These are phyloP conservation scores for Muschampia plurimacula DNA, from an alignment of 2,888 invertebrate genomes.

Conservation along the genomic window DNA sequence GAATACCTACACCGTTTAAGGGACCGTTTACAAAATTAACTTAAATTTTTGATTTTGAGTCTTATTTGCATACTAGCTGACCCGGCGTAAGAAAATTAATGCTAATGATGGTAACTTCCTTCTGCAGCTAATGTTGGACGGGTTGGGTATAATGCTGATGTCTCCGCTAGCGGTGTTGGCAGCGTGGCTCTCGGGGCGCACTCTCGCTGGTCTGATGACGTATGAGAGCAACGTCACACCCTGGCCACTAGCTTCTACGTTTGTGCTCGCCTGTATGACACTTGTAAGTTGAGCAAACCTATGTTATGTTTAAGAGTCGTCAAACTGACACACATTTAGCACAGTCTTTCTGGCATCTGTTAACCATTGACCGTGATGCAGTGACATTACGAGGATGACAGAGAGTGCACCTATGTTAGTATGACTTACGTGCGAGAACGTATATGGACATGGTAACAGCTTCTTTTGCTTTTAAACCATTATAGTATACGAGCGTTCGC, in stretches of 20 bases:
- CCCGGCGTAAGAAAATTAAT: background rate
- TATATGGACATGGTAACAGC: too few relatives aligned
- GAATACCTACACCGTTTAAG: too few relatives aligned
- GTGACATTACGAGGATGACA: background rate
- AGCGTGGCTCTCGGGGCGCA: constrained; percentile 76
- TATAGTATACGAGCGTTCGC: too few relatives aligned
- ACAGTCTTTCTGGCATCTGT: background rate
- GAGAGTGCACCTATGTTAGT: too few relatives aligned
- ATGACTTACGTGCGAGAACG: too few relatives aligned
- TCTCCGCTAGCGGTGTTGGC: constrained; percentile 77
- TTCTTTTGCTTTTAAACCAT: too few relatives aligned
- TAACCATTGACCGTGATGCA: background rate
- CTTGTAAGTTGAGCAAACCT: constrained; percentile 60
- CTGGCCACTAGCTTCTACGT: constrained; percentile 79
- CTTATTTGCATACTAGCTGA: too few relatives aligned
- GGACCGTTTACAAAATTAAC: too few relatives aligned
- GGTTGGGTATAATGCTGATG: constrained; percentile 79
- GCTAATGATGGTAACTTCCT: background rate
- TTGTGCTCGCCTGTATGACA: constrained; percentile 79
- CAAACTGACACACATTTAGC: too few relatives aligned
- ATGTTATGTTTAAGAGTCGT: background rate
- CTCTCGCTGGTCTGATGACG: constrained; percentile 73
- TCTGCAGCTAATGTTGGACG: constrained; percentile 76
- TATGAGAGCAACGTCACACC: constrained; percentile 69
- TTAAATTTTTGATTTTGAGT: too few relatives aligned